Conservation (phyloP, 2,113 vertebrate species). For the Tapirus terrestris region DNA sequence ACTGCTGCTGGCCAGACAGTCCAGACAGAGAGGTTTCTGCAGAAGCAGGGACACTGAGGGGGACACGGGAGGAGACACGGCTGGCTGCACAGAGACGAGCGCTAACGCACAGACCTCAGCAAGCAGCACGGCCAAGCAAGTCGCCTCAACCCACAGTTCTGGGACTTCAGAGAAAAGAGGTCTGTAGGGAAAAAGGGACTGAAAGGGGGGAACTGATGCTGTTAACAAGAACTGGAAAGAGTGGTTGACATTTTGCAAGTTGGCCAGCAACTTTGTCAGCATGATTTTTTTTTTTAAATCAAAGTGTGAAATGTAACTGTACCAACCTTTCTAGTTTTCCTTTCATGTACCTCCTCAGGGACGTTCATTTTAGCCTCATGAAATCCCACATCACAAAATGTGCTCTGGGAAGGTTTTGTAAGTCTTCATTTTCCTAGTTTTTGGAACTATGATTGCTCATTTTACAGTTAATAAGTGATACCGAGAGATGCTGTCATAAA, state of each 20-base stretch:
- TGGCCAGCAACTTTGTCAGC: neutral
- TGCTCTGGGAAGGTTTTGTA: neutral
- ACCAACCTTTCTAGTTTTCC: neutral
- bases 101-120: constrained; percentile 71
- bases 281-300: neutral
- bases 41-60: constrained; percentile 42
- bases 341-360: neutral
- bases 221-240: neutral
- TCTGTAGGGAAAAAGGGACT: neutral
- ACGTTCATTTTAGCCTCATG: neutral
- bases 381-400: neutral
- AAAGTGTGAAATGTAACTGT: neutral
- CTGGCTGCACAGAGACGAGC: constrained; percentile 83
- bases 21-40: constrained; percentile 75
- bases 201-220: neutral
- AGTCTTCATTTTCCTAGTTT: neutral
- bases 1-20: constrained; percentile 83
- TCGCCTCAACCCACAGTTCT: rapidly evolving
- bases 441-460: neutral
- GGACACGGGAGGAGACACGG: constrained; percentile 38
- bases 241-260: neutral
- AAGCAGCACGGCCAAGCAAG: neutral
- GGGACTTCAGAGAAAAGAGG: neutral
- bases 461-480: neutral
- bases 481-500: neutral